A percentile compares a stretch with the other conserved stretches of the same genome.
These are phyloP conservation scores for Micromys minutus DNA, from an alignment of 2,113 vertebrate species.

Conservation along the genomic window DNA sequence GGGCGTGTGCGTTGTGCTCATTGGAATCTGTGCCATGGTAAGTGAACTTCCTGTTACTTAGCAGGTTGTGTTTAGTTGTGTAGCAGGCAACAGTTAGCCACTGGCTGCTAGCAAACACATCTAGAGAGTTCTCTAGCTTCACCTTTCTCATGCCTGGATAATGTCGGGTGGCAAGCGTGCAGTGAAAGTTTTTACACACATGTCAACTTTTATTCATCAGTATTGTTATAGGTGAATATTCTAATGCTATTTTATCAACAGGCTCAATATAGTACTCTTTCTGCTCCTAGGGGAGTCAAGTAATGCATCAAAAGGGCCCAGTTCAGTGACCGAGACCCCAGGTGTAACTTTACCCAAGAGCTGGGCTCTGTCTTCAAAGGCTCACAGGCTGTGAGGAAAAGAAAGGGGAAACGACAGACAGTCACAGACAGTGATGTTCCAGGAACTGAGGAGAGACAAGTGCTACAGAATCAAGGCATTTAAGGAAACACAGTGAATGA, in stretches of 20 bases:
- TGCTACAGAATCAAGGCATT: not conserved
- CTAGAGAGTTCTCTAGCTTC: not conserved
- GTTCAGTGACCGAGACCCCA: not conserved
- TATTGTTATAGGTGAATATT: not conserved
- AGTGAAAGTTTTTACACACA: not conserved
- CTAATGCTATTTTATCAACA: not conserved
- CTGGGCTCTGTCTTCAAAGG: not conserved
- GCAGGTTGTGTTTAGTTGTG: not conserved
- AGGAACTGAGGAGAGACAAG: not conserved
- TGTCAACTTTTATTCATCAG: not conserved
- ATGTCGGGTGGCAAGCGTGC: not conserved
- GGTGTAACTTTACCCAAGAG: not conserved
- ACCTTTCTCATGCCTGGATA: not conserved
- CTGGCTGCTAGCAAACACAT: not conserved
- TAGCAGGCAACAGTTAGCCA: not conserved
- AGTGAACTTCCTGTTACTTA: not conserved
- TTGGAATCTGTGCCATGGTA: conserved; percentile 7
- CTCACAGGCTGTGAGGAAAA: not conserved
- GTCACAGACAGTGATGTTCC: not conserved
- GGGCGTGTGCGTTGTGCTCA: not conserved
- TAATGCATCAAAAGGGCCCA: not conserved
- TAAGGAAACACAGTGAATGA: not conserved
- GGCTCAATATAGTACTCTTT: not conserved
- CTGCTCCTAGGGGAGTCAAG: not conserved
- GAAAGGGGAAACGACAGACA: not conserved